Percentiles rank a stretch among this genome's conserved stretches.
phyloP scores from a whole-genome alignment of 1,140 invertebrate species.

The Leptinotarsa texana region DNA sequence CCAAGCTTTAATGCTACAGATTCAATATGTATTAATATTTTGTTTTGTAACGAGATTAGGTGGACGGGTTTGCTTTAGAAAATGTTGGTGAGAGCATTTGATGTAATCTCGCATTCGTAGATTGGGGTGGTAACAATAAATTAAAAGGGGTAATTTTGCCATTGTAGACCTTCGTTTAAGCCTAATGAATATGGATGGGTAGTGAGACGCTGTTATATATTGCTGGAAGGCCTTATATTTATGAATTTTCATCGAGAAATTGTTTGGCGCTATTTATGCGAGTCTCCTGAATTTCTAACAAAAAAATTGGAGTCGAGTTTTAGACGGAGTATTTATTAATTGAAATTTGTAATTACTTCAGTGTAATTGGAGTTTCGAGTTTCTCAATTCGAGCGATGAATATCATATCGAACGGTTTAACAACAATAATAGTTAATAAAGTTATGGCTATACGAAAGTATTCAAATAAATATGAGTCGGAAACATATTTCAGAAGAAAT shows the following conservation, averaged over 20 bases:
- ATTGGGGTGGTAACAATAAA: slow-evolving; percentile 9
- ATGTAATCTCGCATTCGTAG: not conserved
- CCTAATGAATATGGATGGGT: slow-evolving; percentile 14
- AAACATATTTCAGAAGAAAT: no score
- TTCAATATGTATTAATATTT: slow-evolving; percentile 28
- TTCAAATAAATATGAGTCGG: no score
- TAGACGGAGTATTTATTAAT: no score
- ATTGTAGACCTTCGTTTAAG: not conserved
- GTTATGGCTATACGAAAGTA: no score
- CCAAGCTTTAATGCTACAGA: slow-evolving; percentile 14
- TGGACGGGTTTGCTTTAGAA: slow-evolving; percentile 4
- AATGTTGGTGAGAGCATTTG: slow-evolving; percentile 6
- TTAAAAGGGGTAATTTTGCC: slow-evolving; percentile 1
- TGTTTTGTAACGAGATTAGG: slow-evolving; percentile 13
- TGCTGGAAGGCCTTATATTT: not conserved
- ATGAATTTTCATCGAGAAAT: slow-evolving; percentile 1
- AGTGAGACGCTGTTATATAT: not conserved
- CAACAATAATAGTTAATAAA: no score
- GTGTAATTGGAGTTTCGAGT: no score
- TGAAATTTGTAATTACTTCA: no score
- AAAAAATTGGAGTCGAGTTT: no score
- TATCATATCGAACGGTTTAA: no score
- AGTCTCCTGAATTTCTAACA: no score
- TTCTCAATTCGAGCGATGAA: no score
- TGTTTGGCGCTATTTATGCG: not conserved